A percentile compares a stretch with the other conserved stretches of the same genome.
Conservation (phyloP, 2,113 vertebrate species). For the Neolamprologus sp. region DNA sequence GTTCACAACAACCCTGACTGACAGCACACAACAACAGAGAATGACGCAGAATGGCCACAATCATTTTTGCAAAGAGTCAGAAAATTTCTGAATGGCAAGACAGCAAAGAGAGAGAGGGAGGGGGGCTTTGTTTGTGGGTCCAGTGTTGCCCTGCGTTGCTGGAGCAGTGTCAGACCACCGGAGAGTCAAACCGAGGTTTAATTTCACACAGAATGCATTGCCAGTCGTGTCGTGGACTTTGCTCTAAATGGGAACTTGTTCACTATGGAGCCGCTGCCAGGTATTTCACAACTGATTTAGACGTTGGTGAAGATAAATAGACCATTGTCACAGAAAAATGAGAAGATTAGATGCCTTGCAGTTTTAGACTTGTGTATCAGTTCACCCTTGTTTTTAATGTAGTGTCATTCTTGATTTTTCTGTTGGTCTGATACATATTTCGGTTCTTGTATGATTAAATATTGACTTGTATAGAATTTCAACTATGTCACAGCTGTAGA, state of each 20-base stretch:
- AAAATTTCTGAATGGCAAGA: conserved; percentile 68
- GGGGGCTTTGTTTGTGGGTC: conserved; percentile 39
- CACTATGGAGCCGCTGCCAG: conserved; percentile 65
- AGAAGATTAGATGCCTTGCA: not conserved
- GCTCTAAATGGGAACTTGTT: conserved; percentile 64
- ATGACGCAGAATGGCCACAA: conserved; percentile 64
- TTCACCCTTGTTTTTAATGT: not conserved
- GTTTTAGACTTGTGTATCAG: not conserved
- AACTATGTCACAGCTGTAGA: not conserved
- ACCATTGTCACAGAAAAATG: not conserved
- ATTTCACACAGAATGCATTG: conserved; percentile 62
- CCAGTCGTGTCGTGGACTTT: conserved; percentile 27
- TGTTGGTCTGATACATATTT: not conserved
- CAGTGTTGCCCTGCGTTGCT: conserved; percentile 18
- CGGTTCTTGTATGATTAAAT: not conserved
- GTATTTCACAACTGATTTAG: conserved; percentile 41
- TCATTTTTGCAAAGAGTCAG: conserved; percentile 68
- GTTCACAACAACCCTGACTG: conserved; percentile 40
- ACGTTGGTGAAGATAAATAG: not conserved
- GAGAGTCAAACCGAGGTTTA: conserved; percentile 41
- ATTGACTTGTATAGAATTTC: conserved; percentile 3
- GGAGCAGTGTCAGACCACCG: conserved; percentile 26
- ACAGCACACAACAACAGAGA: conserved; percentile 66
- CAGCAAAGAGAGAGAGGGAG: conserved; percentile 54
- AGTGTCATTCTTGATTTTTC: not conserved